phyloP scores from a whole-genome alignment of 2,888 invertebrate species.

The Trisateles emortualis region DNA sequence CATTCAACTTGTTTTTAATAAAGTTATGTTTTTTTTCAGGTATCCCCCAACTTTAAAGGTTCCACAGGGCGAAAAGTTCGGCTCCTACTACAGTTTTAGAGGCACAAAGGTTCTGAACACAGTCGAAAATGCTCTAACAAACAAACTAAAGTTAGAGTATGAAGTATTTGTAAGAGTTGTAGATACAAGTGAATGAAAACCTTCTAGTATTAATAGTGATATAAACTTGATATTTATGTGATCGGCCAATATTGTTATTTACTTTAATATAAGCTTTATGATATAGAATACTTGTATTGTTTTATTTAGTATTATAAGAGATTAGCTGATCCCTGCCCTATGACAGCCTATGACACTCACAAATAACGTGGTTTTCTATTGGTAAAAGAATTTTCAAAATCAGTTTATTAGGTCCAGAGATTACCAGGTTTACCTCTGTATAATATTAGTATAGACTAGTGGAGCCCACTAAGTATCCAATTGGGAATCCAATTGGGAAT shows the following conservation, averaged over 20 bases:
- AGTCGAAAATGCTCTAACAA: slow-evolving; percentile 60
- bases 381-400: too few species aligned
- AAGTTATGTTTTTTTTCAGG: slow-evolving; percentile 56
- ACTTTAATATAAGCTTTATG: slow-evolving; percentile 27
- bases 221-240: slow-evolving; percentile 39
- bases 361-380: too few species aligned
- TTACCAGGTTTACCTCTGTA: too few species aligned
- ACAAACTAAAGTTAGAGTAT: slow-evolving; percentile 75
- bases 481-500: too few species aligned
- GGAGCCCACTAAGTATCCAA: too few species aligned
- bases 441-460: too few species aligned
- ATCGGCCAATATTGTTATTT: slow-evolving; percentile 13
- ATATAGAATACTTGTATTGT: slow-evolving; percentile 8
- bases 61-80: slow-evolving; percentile 67
- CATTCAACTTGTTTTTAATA: neutral
- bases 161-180: slow-evolving; percentile 78
- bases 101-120: slow-evolving; percentile 70
- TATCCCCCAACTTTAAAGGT: slow-evolving; percentile 68
- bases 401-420: too few species aligned
- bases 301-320: too few species aligned
- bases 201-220: slow-evolving; percentile 18
- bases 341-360: too few species aligned
- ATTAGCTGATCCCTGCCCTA: too few species aligned
- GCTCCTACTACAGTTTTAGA: slow-evolving; percentile 75
- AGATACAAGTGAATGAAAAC: slow-evolving; percentile 54